These are phyloP conservation scores for Epinotia demarniana DNA, from an alignment of 2,888 invertebrate species.

Conservation along the genomic window DNA sequence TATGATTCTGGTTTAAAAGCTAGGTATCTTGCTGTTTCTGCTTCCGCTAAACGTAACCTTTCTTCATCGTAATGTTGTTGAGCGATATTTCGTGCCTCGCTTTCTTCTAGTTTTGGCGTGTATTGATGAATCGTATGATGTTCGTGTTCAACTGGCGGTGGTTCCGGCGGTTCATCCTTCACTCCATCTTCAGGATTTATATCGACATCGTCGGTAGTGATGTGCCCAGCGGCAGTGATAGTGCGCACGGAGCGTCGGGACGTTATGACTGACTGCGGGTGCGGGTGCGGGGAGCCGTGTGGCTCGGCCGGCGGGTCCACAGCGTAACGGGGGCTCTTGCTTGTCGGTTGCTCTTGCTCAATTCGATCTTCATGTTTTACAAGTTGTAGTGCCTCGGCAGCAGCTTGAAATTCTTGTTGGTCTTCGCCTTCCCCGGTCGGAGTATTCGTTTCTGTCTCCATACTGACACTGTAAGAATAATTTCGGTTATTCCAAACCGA, in stretches of 20 bases:
- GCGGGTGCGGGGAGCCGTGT: conserved; percentile 61
- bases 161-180: conserved; percentile 74
- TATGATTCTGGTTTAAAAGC: conserved; percentile 76
- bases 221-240: conserved; percentile 86
- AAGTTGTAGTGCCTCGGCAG: conserved; percentile 72
- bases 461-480: conserved; percentile 38
- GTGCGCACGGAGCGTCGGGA: conserved; percentile 84
- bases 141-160: conserved; percentile 57
- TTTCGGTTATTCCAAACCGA: conserved; percentile 34
- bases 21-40: conserved; percentile 73
- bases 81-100: conserved; percentile 56
- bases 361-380: conserved; percentile 71
- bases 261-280: conserved; percentile 82
- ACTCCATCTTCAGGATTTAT: conserved; percentile 66
- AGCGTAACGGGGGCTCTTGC: conserved; percentile 55
- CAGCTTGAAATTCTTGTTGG: conserved; percentile 56
- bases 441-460: conserved; percentile 40
- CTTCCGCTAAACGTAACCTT: conserved; percentile 68
- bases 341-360: conserved; percentile 48
- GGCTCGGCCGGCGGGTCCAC: conserved; percentile 73
- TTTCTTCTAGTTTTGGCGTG: conserved; percentile 61
- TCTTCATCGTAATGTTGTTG: conserved; percentile 70
- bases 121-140: conserved; percentile 61
- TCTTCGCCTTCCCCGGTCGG: conserved; percentile 46
- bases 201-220: conserved; percentile 69